Base-by-base conservation (phyloP, 2,113 vertebrate species). In the Colaptes auratus region DNA sequence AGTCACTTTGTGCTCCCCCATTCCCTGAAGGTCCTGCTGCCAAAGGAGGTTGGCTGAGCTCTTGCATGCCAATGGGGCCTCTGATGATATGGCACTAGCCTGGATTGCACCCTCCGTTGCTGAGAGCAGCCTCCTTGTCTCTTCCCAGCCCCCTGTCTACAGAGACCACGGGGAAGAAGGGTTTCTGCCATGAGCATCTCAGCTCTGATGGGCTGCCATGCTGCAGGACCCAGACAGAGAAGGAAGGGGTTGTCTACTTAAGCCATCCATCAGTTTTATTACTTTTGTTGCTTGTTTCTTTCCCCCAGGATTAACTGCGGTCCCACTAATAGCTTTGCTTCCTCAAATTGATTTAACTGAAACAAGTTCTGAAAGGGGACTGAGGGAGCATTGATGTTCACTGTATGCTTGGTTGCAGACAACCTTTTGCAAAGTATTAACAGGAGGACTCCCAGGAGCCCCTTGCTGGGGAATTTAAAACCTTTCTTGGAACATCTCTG, bases 281-380 rank as follows among this genome's bases (percentile, higher is more conserved):
- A 88, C 93, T 96, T 86, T 74, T 76, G 60, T 90, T 88, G 86
- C 74, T 92, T 94, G 74, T 91, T 96, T 91, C 88, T 95, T 83
- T 92, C 79, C 82, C 88, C 85, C 30, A 74, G 91, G 96, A 96
- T 96, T 96, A 96, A 86, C 92, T 55, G 69, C 30, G 20, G 89
- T 91, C 93, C 90, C 55, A 52, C 82, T 97, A 95, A 96, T 93
- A 91, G 88, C 92, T 91, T 81, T 87, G 92, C 73, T 95, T 85
- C 70, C 92, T 60, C 79, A 7, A 30, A 94, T 95, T 80, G 94
- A 95, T 96, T 86, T 75, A 94, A 85, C 66, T 39, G 46, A 28
- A 87, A 92, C 3, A 2, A 63, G 75, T 15, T 78, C 74, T 86
- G 64, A 44, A 72, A 86, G 56, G 84, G 76, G 67, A n/a, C 95